A percentile compares a stretch with the other conserved stretches of the same genome.
Conservation (phyloP, 2,888 invertebrate species). For the Pseudococcus longispinus region DNA sequence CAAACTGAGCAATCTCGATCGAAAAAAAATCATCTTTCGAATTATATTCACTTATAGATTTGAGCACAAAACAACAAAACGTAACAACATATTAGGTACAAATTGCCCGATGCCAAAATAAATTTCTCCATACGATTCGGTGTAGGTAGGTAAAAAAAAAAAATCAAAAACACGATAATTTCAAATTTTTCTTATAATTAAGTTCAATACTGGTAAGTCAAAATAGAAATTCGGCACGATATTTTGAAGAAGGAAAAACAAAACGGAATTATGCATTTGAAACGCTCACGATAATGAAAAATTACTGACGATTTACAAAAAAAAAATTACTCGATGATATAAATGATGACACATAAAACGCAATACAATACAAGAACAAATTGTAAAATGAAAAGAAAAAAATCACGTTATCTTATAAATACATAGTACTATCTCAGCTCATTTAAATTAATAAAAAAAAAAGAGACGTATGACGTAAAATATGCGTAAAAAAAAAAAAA, state of each 20-base stretch:
- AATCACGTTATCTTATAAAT: slow-evolving; percentile 50
- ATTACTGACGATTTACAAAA: background rate
- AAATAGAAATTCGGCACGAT: background rate
- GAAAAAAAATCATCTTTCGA: slow-evolving; percentile 7
- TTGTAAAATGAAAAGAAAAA: slow-evolving; percentile 39
- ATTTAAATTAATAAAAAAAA: slow-evolving; percentile 32
- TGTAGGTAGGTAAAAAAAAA: no score
- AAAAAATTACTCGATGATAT: slow-evolving; percentile 44
- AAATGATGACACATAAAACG: slow-evolving; percentile 15
- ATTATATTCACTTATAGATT: slow-evolving; percentile 4
- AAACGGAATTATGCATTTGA: background rate
- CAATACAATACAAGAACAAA: slow-evolving; percentile 18
- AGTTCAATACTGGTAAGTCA: slow-evolving; percentile 32
- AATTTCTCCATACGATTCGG: background rate
- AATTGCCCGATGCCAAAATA: background rate
- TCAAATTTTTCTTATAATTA: background rate
- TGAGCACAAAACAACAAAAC: background rate
- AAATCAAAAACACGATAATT: slow-evolving; percentile 3
- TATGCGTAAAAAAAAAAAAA: slow-evolving; percentile 2
- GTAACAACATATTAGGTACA: background rate
- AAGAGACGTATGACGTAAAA: background rate
- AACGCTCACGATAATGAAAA: background rate
- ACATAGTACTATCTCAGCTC: slow-evolving; percentile 11
- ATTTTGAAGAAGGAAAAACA: background rate
- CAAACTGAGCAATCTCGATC: slow-evolving; percentile 8